phyloP scores from a whole-genome alignment of 2,113 vertebrate species.

The Grammomys surdaster region DNA sequence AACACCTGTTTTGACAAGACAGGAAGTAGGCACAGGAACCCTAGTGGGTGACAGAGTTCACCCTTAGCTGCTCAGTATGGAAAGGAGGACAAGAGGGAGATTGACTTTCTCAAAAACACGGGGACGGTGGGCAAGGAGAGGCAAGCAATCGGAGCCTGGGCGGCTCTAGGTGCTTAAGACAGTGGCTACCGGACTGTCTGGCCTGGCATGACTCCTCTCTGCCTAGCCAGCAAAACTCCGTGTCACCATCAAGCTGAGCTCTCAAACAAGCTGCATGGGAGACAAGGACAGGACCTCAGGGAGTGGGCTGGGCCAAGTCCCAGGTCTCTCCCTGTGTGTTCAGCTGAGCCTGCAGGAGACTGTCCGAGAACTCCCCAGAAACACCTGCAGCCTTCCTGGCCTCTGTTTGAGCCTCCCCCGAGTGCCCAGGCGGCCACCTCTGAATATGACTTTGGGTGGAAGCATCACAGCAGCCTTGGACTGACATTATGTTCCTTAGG shows the following conservation, averaged over 20 bases:
- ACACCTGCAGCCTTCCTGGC: neutral
- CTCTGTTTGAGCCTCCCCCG: neutral
- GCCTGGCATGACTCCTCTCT: neutral
- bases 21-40: neutral
- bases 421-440: neutral
- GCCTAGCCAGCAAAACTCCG: neutral
- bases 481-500: neutral
- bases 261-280: neutral
- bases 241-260: neutral
- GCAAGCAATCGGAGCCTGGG: neutral
- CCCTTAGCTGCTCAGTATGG: neutral
- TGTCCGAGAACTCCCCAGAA: neutral
- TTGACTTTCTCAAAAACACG: neutral
- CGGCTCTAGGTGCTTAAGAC: neutral
- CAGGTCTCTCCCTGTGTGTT: neutral
- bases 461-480: neutral
- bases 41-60: neutral
- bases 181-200: neutral
- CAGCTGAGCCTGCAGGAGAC: neutral
- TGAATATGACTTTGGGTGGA: neutral
- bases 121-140: neutral
- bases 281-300: neutral
- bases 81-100: neutral
- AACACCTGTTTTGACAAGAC: no score
- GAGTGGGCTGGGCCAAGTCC: no score